phyloP scores from a whole-genome alignment of 2,888 invertebrate genomes.

The Temnothorax rugatulus region DNA sequence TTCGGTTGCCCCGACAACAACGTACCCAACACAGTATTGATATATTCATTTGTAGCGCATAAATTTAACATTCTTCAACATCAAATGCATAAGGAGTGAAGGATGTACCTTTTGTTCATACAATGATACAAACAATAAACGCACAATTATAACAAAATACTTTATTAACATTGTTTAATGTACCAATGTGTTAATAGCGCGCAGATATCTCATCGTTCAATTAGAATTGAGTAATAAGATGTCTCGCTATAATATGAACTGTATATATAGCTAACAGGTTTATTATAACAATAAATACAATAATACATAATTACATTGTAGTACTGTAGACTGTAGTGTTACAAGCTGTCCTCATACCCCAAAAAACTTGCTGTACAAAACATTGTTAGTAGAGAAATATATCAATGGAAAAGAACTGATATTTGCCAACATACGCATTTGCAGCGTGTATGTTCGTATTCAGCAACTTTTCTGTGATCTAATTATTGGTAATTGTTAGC shows the following conservation, averaged over 20 bases:
- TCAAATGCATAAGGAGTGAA: background rate
- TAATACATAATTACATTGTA: conserved; percentile 40
- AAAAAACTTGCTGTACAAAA: conserved; percentile 18
- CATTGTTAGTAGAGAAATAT: conserved; percentile 17
- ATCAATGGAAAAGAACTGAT: conserved; percentile 5
- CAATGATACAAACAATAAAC: background rate
- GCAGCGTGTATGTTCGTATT: background rate
- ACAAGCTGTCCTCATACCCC: conserved; percentile 8
- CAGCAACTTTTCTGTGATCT: background rate
- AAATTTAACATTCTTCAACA: conserved; percentile 5
- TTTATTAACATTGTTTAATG: conserved; percentile 43
- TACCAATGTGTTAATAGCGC: conserved; percentile 3
- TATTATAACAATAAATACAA: conserved; percentile 48
- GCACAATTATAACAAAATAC: conserved; percentile 30
- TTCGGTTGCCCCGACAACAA: conserved; percentile 60
- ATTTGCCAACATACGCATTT: background rate
- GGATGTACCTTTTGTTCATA: conserved; percentile 29
- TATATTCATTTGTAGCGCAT: conserved; percentile 42
- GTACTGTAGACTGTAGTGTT: conserved; percentile 11
- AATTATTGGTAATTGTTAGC: background rate
- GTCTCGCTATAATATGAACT: background rate
- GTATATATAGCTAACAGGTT: conserved; percentile 21
- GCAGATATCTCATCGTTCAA: background rate
- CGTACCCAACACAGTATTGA: background rate
- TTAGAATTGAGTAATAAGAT: conserved; percentile 12